Evolutionary conservation across 2,113 vertebrate genomes (phyloP).

Genomic region (Neolamprologus longior): DNA sequence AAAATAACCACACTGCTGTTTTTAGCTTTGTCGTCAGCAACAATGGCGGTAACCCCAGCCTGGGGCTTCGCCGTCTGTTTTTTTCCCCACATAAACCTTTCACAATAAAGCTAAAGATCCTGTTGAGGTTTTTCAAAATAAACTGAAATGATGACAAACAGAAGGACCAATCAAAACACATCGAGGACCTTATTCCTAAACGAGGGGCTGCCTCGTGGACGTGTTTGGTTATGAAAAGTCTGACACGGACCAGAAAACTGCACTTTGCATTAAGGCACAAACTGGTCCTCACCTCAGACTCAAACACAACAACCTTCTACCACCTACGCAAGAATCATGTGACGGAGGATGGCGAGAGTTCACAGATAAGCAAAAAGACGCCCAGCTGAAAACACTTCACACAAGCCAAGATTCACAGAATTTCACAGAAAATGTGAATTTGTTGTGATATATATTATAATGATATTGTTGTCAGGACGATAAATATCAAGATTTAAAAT

Average conservation of each 20-base stretch:
- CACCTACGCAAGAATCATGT: not conserved
- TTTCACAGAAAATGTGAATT: not conserved
- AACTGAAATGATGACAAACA: not conserved
- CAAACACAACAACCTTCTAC: not conserved
- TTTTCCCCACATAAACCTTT: accelerated
- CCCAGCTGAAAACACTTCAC: not conserved
- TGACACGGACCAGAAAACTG: too few relatives aligned
- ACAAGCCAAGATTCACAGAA: not conserved
- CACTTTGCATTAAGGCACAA: not conserved
- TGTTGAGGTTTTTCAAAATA: not conserved
- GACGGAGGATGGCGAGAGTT: not conserved
- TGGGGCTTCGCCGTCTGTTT: not conserved
- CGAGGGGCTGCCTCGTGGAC: not conserved
- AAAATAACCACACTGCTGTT: not conserved
- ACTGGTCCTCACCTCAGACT: not conserved
- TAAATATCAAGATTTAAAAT: not conserved
- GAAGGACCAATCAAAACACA: not conserved
- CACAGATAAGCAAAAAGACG: not conserved
- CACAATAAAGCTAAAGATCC: not conserved
- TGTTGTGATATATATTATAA: not conserved
- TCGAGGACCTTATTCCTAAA: not conserved
- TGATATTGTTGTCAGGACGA: not conserved
- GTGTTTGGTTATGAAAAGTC: not conserved
- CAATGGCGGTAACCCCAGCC: not conserved
- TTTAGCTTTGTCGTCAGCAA: not conserved